Percentiles rank a stretch among this genome's conserved stretches.
Conservation (phyloP, 2,113 vertebrate species). For the Cranoglanis bouderius region DNA sequence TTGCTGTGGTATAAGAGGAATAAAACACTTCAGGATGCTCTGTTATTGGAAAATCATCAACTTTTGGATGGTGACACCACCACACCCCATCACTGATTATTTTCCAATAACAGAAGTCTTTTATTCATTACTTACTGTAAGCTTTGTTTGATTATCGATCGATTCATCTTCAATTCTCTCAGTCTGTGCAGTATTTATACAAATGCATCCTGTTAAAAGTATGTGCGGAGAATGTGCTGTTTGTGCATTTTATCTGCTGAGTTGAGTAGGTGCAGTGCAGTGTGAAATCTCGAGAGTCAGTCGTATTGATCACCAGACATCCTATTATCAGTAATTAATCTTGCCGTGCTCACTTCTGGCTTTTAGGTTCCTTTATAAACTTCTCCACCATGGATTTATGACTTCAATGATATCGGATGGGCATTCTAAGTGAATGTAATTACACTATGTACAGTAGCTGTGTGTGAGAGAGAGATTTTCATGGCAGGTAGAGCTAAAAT, state of each 20-base stretch:
- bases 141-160: not conserved
- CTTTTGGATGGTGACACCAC: not conserved
- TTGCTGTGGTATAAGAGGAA: not conserved
- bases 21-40: not conserved
- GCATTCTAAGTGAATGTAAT: too few species aligned
- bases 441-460: not conserved
- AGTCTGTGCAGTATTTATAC: not conserved
- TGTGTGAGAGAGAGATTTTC: not conserved
- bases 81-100: not conserved
- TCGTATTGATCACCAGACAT: not conserved
- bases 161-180: not conserved
- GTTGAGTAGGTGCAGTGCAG: not conserved
- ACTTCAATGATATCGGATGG: not conserved
- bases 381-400: not conserved
- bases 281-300: not conserved
- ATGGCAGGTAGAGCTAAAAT: not conserved
- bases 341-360: not conserved
- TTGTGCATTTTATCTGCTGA: conserved; percentile 13
- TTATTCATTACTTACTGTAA: not conserved
- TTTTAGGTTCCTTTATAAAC: not conserved
- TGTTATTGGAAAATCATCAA: not conserved
- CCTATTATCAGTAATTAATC: conserved; percentile 5
- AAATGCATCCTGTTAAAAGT: not conserved
- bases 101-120: too few species aligned
- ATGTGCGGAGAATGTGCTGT: not conserved